Evolutionary conservation across 2,113 vertebrate genomes (phyloP), one percentile per base, ranked within the genome.

Genomic region (Callipepla squamata): DNA sequence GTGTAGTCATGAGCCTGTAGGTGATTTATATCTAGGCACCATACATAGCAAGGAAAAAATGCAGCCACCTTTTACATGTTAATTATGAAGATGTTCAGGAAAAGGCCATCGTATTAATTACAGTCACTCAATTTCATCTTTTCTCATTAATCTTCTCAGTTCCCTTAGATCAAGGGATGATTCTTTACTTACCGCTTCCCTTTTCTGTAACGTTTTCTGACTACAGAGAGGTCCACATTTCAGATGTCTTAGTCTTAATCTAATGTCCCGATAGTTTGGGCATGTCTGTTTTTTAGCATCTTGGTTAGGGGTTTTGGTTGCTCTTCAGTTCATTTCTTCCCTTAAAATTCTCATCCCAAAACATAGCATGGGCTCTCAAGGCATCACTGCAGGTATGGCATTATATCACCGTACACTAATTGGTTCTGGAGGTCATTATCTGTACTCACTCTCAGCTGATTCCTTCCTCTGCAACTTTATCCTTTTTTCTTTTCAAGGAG

Each of bases 11-110:
- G 0, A 94, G 23, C 26, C 51, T 23, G 28, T 20, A 51, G 66
- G 42, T 92, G 32, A 87, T 93, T 93, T 94, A 48, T 87, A 48
- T 22, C n/a, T 87, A 62, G 68, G 48, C 38, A 65, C 17, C 20
- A 30, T 42, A 51, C 26, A 22, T 9, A n/a, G 11, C 34, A 59
- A 67, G 42, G 44, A 45, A 76, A 91, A 90, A 55, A 23, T 82
- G 30, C 55, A 74, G 36, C 13, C 26, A 18, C 57, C 65, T 72
- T 89, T 89, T 80, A 76, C 15, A 44, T 26, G 80, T 45, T 22
- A 70, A 72, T 76, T 93, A 66, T 45, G 45, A 85, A 94, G 30
- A 90, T 4, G 44, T 45, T 25, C 22, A 90, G 44, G 50, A 86
- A 61, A 80, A 65, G 11, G 17, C 30, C 58, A 2, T 69, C 47